Evolutionary conservation across 2,113 vertebrate species (phyloP), one percentile per base, ranked within the genome.

Genomic region (Phaethon lepturus): DNA sequence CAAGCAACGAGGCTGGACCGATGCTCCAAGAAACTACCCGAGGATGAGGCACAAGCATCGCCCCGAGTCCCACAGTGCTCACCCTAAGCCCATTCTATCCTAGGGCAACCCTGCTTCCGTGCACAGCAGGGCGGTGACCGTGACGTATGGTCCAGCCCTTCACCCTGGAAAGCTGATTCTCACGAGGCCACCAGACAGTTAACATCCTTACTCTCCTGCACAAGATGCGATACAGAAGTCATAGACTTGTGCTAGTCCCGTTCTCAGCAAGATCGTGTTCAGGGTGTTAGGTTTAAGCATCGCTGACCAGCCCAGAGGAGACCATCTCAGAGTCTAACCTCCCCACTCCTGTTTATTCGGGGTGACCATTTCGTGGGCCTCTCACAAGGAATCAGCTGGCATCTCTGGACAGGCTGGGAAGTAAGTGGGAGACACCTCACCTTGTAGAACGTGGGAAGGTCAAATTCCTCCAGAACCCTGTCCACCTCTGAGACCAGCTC

Each of bases 401-500:
- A 80, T 11, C 22, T 66, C 67, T 9, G 17, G 72, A 77, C 50
- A 8, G 1, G 79, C 50, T 92, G 40, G 22, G 29, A 53, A 93
- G 24, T 58, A 53, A 67, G 52, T 23, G 26, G 63, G 31, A 79
- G 45, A 86, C 3, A 3, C 33, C 79, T 97, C 92, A 99, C 99
- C 99, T 99, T 97, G 95, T 99, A 99, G 93, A 99, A 99, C 2
- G 98, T 99, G 33, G 98, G 96, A 63, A 99, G 98, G 89, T 95
- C 94, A 91, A 99, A 99, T 75, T 99, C 99, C 50, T 98, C 95
- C 98, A 99, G 98, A 24, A 99, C 99, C 95, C 79, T 93, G 91
- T 99, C 99, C 31, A 99, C 98, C 52, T 98, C 98, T 0, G 98
- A 98, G 69, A 99, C 98, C 69, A 99, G 77, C 33, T 99, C 98